Evolutionary conservation across 2,888 invertebrate species (phyloP), one percentile per base, ranked within the genome.

Genomic region (Dolichomitus sp.): DNA sequence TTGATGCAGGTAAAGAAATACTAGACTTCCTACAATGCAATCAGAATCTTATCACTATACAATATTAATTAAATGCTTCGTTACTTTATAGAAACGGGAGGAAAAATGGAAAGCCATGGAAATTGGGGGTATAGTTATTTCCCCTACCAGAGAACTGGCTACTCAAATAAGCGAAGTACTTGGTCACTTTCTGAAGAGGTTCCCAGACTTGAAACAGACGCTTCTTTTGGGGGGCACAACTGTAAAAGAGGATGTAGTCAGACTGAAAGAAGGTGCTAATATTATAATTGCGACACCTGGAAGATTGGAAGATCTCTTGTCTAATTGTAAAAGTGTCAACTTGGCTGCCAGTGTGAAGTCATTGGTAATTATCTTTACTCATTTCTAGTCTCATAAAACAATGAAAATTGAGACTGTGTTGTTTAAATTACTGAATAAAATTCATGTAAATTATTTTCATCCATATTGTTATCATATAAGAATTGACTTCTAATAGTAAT

Each of bases 221-320:
- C 91, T 97, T 23, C 93, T 97, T 4, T 96, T 99, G 30, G 99
- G 99, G 0, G 99, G 99, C 0, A 96, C 96, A 77, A 96, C 96
- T 73, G 96, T 97, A 0, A 96, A 96, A n/a, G 95, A 96, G 7
- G 98, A 99, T 92, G 94, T 97, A 0, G 95, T 95, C 45, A 95
- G 95, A 19, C 95, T 98, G 74, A 95, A 95, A 84, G 94, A 95
- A 63, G 98, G 98, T 0, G 97, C 96, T 0, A 97, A 99, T 90
- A 97, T 99, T 57, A 95, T 99, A 5, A 96, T 99, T 63, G 98
- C 98, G 74, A 99, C 99, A 0, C 99, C 99, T 0, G 99, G 99
- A 0, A 94, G 99, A 80, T 94, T 99, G 9, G 97, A 97, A 91
- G 99, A 99, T 94, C 94, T 99, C 77, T 94, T 98, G 17, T 95